phyloP scores from a whole-genome alignment of 1,140 invertebrate species.

The Plodia interpunctella region DNA sequence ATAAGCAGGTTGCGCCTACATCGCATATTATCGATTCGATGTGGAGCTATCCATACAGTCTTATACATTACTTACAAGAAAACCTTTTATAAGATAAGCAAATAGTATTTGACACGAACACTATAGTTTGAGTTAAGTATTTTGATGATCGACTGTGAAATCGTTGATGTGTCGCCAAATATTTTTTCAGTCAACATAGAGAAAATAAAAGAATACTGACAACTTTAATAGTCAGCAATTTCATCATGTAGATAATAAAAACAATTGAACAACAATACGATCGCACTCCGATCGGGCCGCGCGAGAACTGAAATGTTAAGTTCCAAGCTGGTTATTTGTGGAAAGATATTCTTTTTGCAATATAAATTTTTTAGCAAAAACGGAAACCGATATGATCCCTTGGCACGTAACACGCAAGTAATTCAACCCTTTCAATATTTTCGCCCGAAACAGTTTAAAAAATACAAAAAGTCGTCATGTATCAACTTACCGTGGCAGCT shows the following conservation, averaged over 20 bases:
- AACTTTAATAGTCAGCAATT: too few relatives aligned
- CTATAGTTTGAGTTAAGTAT: neutral
- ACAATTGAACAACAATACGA: too few relatives aligned
- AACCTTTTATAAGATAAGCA: slow-evolving; percentile 16
- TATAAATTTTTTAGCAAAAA: too few relatives aligned
- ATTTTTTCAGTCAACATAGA: too few relatives aligned
- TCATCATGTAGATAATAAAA: too few relatives aligned
- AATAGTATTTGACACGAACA: slow-evolving; percentile 13
- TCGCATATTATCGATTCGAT: slow-evolving; percentile 34
- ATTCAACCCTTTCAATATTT: slow-evolving; percentile 41
- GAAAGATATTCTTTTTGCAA: too few relatives aligned
- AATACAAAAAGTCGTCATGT: slow-evolving; percentile 38
- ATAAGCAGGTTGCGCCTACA: slow-evolving; percentile 16
- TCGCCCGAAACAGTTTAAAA: slow-evolving; percentile 50
- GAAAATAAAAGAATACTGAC: too few relatives aligned
- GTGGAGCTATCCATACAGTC: slow-evolving; percentile 14
- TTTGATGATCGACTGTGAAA: too few relatives aligned
- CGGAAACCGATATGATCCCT: neutral
- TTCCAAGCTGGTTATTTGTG: too few relatives aligned
- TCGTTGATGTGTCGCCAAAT: too few relatives aligned
- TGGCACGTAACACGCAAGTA: slow-evolving; percentile 33
- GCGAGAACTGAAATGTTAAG: too few relatives aligned
- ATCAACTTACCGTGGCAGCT: slow-evolving; percentile 43
- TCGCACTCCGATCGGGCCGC: too few relatives aligned
- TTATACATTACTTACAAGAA: neutral